Conservation (phyloP, 2,797 vertebrate species). For the Cynodonichthys magdalenae region DNA sequence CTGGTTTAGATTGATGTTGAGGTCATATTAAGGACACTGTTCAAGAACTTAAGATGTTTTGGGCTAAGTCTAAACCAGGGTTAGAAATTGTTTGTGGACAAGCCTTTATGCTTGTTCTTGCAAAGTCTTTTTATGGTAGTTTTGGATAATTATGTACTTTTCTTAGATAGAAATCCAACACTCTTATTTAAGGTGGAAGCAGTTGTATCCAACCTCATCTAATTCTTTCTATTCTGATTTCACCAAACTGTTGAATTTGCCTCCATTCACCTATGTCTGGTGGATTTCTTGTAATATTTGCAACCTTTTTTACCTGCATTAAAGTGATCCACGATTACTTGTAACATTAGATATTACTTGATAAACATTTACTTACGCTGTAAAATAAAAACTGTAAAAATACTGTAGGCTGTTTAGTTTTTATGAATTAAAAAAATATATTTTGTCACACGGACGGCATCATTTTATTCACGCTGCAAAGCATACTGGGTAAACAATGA, state of each 20-base stretch:
- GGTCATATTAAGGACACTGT: not conserved
- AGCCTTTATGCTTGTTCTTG: not conserved
- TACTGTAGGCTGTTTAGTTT: too few relatives aligned
- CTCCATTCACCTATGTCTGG: not conserved
- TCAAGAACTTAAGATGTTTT: not conserved
- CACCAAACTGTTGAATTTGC: not conserved
- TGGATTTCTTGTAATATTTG: not conserved
- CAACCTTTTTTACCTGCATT: not conserved
- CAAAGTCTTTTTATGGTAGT: not conserved
- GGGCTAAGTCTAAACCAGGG: not conserved
- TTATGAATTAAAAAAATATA: too few relatives aligned
- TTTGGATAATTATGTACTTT: not conserved
- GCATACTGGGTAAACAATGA: too few relatives aligned
- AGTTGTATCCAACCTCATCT: not conserved
- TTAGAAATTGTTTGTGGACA: not conserved
- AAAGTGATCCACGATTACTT: not conserved
- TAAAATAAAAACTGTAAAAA: too few relatives aligned
- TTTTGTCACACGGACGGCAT: too few relatives aligned
- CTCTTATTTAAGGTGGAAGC: not conserved
- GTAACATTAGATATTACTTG: too few relatives aligned
- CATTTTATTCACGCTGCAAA: too few relatives aligned
- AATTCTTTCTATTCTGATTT: not conserved
- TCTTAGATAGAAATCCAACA: not conserved
- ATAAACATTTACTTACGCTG: too few relatives aligned
- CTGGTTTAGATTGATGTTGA: not conserved